Percentiles rank a stretch among this genome's conserved stretches.
These are phyloP conservation scores for Hirudo medicinalis DNA, from an alignment of 1,140 invertebrate species.

Conservation along the genomic window DNA sequence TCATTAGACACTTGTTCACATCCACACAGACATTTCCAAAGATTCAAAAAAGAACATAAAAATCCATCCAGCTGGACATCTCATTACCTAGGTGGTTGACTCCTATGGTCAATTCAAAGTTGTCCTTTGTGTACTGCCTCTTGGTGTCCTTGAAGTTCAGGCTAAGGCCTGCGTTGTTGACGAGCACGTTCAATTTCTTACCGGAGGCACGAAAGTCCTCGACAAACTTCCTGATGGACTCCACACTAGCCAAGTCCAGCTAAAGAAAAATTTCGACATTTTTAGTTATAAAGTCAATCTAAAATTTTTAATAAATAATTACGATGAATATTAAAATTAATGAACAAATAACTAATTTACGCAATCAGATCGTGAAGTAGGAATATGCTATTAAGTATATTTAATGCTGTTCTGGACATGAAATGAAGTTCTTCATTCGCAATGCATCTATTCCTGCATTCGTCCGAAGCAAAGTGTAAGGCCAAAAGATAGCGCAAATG, in stretches of 20 bases:
- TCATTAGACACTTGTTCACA: too few species aligned
- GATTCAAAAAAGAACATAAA: neutral
- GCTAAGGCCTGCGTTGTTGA: constrained; percentile 33
- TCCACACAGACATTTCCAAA: neutral
- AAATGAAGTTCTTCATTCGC: too few species aligned
- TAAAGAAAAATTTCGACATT: constrained; percentile 17
- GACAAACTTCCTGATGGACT: constrained; percentile 32
- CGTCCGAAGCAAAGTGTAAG: too few species aligned
- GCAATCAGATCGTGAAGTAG: too few species aligned
- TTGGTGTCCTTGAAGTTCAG: constrained; percentile 22
- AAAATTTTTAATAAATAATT: neutral
- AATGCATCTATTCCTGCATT: too few species aligned
- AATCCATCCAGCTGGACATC: neutral
- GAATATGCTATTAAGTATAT: too few species aligned
- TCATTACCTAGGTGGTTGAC: constrained; percentile 31
- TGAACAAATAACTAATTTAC: neutral
- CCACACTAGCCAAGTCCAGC: constrained; percentile 29
- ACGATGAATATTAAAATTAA: neutral
- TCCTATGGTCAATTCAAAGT: constrained; percentile 33
- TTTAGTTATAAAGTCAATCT: too few species aligned
- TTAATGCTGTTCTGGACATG: too few species aligned
- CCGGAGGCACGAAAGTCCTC: constrained; percentile 47
- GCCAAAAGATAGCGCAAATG: too few species aligned
- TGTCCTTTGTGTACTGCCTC: constrained; percentile 28
- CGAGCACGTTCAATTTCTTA: constrained; percentile 52